Conservation (phyloP, 2,888 invertebrate species). For the Notodonta ziczac region DNA sequence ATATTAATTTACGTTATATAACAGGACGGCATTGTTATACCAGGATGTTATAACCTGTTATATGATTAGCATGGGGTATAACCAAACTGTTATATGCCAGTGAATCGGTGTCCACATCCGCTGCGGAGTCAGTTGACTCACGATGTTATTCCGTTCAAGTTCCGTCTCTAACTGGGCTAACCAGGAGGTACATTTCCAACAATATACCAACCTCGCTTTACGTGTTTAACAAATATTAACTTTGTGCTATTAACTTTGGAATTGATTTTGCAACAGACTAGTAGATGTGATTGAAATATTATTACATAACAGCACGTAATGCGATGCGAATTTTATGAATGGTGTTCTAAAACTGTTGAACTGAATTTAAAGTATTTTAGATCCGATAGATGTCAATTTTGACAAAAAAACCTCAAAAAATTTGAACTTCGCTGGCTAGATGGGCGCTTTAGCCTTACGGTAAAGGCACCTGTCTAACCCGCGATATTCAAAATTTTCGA, state of each 20-base stretch:
- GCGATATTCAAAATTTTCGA: no score
- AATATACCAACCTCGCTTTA: not conserved
- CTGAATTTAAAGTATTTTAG: not conserved
- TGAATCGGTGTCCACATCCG: conserved; percentile 5
- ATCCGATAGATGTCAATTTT: not conserved
- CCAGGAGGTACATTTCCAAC: not conserved
- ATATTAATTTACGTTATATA: no score
- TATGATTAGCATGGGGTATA: conserved; percentile 2
- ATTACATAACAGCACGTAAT: not conserved
- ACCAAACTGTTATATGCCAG: not conserved
- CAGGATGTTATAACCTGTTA: not conserved
- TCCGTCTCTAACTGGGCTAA: conserved; percentile 4
- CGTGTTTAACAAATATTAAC: not conserved
- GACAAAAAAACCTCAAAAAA: no score
- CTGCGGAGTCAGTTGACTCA: not conserved
- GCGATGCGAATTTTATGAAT: not conserved
- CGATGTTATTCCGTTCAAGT: not conserved
- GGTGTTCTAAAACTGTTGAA: not conserved
- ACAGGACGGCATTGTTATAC: not conserved
- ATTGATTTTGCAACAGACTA: not conserved
- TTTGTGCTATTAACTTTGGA: not conserved
- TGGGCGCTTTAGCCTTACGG: no score
- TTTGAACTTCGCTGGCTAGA: no score
- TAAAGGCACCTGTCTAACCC: no score
- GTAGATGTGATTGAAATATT: not conserved